These are phyloP conservation scores for Andrena chrysosceles DNA, from an alignment of 2,888 invertebrate species.

Conservation along the genomic window DNA sequence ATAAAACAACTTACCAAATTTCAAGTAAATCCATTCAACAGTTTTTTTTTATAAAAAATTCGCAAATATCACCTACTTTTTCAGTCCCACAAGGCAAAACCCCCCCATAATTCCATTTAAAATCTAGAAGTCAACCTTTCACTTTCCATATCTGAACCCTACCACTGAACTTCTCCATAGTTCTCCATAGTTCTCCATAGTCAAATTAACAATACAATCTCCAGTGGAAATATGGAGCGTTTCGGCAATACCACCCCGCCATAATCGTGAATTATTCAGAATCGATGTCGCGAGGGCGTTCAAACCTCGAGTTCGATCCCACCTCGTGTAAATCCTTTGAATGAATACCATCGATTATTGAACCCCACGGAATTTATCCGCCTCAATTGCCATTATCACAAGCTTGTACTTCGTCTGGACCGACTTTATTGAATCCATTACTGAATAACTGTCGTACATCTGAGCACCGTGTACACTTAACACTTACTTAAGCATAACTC, in stretches of 20 bases:
- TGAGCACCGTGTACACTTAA: not conserved
- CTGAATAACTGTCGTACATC: slow-evolving; percentile 11
- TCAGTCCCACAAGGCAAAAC: too few species aligned
- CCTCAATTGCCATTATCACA: not conserved
- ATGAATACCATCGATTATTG: not conserved
- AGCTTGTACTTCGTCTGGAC: not conserved
- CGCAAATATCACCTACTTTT: too few species aligned
- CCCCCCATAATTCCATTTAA: too few species aligned
- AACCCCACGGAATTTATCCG: not conserved
- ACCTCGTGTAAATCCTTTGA: not conserved
- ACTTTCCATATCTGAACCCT: too few species aligned
- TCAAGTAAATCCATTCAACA: too few species aligned
- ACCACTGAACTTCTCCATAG: too few species aligned
- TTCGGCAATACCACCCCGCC: not conserved
- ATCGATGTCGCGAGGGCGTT: not conserved
- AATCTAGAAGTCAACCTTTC: too few species aligned
- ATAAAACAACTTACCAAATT: too few species aligned
- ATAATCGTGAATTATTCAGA: slow-evolving; percentile 6
- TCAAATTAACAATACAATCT: not conserved
- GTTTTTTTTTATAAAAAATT: too few species aligned
- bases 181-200: not conserved
- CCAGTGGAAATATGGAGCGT: not conserved
- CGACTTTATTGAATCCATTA: slow-evolving; percentile 31
- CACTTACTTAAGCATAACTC: not conserved
- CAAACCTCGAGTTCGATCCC: not conserved